Evolutionary conservation across 2,888 invertebrate genomes (phyloP).

Genomic region (Beris morrisii): DNA sequence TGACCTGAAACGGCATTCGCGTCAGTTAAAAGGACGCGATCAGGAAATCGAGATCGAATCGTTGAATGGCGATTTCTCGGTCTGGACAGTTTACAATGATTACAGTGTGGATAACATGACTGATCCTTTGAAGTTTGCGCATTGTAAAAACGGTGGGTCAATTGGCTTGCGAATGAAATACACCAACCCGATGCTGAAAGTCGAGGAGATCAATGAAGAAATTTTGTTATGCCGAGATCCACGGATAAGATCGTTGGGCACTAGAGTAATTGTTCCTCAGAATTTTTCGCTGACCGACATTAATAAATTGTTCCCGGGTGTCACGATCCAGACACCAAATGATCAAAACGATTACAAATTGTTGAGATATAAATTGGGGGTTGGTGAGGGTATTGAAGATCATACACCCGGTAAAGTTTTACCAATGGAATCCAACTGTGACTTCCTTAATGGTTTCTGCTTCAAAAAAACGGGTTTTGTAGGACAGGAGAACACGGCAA

Average conservation of each 20-base stretch:
- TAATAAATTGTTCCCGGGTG: background rate
- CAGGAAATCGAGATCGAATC: constrained; percentile 72
- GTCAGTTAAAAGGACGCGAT: constrained; percentile 71
- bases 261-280: constrained; percentile 62
- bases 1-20: constrained; percentile 72
- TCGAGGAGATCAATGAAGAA: constrained; percentile 32
- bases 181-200: constrained; percentile 34
- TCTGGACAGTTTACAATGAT: constrained; percentile 62
- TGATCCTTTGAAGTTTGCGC: background rate
- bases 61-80: constrained; percentile 60
- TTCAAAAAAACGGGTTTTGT: constrained; percentile 98
- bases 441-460: constrained; percentile 87
- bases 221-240: constrained; percentile 62
- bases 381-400: constrained; percentile 85
- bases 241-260: constrained; percentile 65
- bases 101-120: background rate
- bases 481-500: constrained; percentile 95
- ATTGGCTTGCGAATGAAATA: constrained; percentile 42
- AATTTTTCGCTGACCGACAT: constrained; percentile 40
- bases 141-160: constrained; percentile 9
- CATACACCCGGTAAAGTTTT: constrained; percentile 78
- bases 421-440: constrained; percentile 89
- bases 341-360: constrained; percentile 59
- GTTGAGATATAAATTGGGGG: constrained; percentile 76
- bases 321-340: constrained; percentile 40